Evolutionary conservation across 1,140 invertebrate genomes (phyloP), one percentile per base, ranked within the genome.

Genomic region (Steinernema feltiae): DNA sequence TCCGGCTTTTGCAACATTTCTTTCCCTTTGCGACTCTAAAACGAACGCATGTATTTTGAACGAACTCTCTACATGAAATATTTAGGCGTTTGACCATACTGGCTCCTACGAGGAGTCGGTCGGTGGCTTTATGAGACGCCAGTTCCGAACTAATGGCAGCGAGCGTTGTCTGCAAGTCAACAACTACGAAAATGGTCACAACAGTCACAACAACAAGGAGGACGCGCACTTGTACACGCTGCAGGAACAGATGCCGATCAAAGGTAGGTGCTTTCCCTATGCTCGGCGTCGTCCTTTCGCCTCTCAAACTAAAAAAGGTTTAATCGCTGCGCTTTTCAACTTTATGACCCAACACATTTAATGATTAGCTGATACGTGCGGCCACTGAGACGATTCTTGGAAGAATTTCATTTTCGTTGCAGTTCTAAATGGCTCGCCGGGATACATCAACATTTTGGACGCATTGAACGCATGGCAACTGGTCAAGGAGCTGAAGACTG

Each of bases 401-500:
- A 24, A 35, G 27, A 71, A 35, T 71, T 71, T 41, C 70, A 70
- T 41, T 21, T 41, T 77, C 72, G n/a, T 82, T 84, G 73, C 70
- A 80, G 94, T 97, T 7, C 80, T 98, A 0, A 98, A 98, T 88
- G 95, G 95, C 31, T 92, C 94, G 0, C 97, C 96, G 0, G 94
- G 95, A 24, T 99, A 94, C 84, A 97, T 99, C 76, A 99, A 99
- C 87, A 89, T 99, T 0, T 96, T 94, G 84, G 97, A 99, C 88
- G 95, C 94, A 0, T 88, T 99, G 0, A 99, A 99, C 87, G 95
- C 92, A 1, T 98, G 95, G 92, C 96, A 99, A 86, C 87, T 99
- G 32, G 97, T 99, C 0, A 90, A 90, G 72, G 97, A 99, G 86
- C 86, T 99, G 3, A 92, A 92, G 82, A 85, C 88, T 46, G 92